Evolutionary conservation across 2,113 vertebrate genomes (phyloP).

Genomic region (Oryzias melastigma): DNA sequence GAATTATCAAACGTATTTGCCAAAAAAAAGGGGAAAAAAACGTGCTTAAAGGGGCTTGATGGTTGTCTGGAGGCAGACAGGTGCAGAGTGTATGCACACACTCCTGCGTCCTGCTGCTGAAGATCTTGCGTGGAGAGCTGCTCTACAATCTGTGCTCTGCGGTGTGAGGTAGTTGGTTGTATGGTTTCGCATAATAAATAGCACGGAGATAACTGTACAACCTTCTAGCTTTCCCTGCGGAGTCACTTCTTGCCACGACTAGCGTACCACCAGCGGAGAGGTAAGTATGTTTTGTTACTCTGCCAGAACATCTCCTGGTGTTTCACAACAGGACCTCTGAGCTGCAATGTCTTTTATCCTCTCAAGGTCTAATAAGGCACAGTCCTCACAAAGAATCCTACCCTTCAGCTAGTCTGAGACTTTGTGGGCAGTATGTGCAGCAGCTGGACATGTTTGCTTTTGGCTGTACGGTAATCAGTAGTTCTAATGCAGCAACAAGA

Average conservation of each 20-base stretch:
- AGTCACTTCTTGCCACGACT: slow-evolving; percentile 70
- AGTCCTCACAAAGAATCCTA: slow-evolving; percentile 22
- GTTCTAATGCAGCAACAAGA: slow-evolving; percentile 26
- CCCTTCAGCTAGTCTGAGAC: slow-evolving; percentile 11
- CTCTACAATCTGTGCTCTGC: slow-evolving; percentile 75
- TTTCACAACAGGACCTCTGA: slow-evolving; percentile 45
- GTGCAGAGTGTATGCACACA: slow-evolving; percentile 26
- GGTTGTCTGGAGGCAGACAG: slow-evolving; percentile 30
- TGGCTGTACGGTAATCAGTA: slow-evolving; percentile 14
- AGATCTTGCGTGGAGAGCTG: slow-evolving; percentile 51
- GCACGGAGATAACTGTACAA: slow-evolving; percentile 85
- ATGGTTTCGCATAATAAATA: slow-evolving; percentile 85
- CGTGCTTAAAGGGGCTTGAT: slow-evolving; percentile 18
- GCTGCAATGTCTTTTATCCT: slow-evolving; percentile 21
- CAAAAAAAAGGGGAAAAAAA: not conserved
- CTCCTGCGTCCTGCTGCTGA: slow-evolving; percentile 51
- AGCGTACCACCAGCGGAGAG: slow-evolving; percentile 55
- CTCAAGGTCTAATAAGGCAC: slow-evolving; percentile 25
- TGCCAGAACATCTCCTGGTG: slow-evolving; percentile 27
- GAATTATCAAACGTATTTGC: not conserved
- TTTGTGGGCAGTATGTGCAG: slow-evolving; percentile 25
- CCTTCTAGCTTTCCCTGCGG: slow-evolving; percentile 85
- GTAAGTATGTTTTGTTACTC: slow-evolving; percentile 64
- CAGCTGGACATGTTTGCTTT: slow-evolving; percentile 28
- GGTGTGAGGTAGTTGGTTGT: slow-evolving; percentile 86